Evolutionary conservation across 2,888 invertebrate species (phyloP), one percentile per base, ranked within the genome.

Genomic region (Taphrorychus bicolor): DNA sequence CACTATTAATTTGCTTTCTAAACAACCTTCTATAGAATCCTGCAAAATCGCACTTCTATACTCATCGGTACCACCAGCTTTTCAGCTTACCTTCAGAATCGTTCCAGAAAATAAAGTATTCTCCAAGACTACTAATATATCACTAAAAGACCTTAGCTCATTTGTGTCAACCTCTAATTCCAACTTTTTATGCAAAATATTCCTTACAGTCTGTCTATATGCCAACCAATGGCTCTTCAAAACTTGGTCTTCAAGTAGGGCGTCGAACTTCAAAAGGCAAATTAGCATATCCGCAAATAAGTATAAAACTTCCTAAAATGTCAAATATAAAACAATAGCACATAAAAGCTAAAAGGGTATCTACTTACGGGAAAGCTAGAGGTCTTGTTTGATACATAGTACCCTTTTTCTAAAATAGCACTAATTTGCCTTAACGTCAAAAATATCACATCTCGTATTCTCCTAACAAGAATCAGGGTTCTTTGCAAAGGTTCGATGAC

Each of bases 401-500:
- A 78, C 65, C 83, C 85, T 76, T 85, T 85, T 56, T 84, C 84
- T 74, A 88, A 87, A 56, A 94, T 84, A 2, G 90, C 89, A 76
- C 90, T 87, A 54, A 95, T 82, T 82, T 96, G 95, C 67, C 86
- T 87, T 72, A 94, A 85, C 11, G 93, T 83, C 79, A 92, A 89
- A 61, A 85, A 85, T 0, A 91, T 85, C 2, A 94, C 88, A 70
- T 90, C 87, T 78, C 91, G 88, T 75, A 90, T 89, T 40, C 93
- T 86, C 60, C 85, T 85, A 0, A 91, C 83, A 82, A 92, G 90
- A 74, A 88, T 87, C 72, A 87, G 87, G 57, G 94, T 81, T 69
- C 83, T 80, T 76, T 89, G 90, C 75, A 90, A 83, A 62, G 86
- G 84, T 73, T 87, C 87, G 76, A 90, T 84, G 69, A 87, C 84